Base-by-base conservation (phyloP, 2,797 vertebrate genomes). In the Lemur catta region DNA sequence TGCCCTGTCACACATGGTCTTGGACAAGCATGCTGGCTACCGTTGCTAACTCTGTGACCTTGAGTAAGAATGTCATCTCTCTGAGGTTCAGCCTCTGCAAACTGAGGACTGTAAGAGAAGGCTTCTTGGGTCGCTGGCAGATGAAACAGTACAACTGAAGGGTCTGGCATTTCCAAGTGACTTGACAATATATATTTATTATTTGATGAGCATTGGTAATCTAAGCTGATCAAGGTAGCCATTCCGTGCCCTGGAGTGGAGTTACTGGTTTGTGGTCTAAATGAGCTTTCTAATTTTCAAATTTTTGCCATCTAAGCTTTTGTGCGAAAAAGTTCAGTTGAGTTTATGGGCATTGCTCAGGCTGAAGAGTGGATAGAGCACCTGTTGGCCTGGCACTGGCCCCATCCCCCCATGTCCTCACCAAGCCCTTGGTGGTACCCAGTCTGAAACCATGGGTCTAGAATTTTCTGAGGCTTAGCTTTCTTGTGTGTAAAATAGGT, bases 381-480 rank as follows among this genome's bases (percentile, higher is more conserved):
- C 17, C 52, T 67, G 6, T 38, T 46, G 35, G 24, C 41, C 26
- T 20, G 50, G 18, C 24, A 15, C 41, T 33, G 15, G 1, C 14
- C 33, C 63, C 26, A 15, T 3, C 8, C 4, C 10, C 0, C 18
- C 4, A 4, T 2, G 13, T 2, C 6, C 22, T n/a, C 38, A 9
- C 24, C 57, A 6, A 41, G n/a, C 33, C 24, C 69, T 69, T 5
- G 0, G 84, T 30, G 78, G n/a, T n/a, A 11, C 4, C 20, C 67
- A 9, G 1, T 33, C 20, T 41, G 84, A 95, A 63, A 61, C 15
- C 33, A 22, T 33, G 28, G 85, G 30, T 57, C 84, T 63, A 48
- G 57, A 52, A 4, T 8, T 65, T 57, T 59, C 61, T 26, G 63
- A 79, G 85, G 46, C 20, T 93, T 55, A 26, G 15, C 61, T 67